phyloP scores from a whole-genome alignment of 2,113 vertebrate genomes.

The Pachypanchax playfairii region DNA sequence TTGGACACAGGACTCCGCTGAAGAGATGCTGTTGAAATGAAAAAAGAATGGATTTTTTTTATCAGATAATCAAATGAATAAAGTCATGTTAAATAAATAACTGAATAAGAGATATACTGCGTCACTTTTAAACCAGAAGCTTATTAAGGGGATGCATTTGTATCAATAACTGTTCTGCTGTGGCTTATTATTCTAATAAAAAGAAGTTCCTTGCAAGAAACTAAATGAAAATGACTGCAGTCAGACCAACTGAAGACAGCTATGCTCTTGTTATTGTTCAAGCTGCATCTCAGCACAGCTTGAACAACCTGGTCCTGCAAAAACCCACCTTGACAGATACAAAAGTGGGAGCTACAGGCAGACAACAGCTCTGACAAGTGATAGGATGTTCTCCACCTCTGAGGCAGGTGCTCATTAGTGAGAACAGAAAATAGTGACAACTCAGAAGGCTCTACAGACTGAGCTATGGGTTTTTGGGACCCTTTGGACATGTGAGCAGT shows the following conservation, averaged over 20 bases:
- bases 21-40: constrained; percentile 22
- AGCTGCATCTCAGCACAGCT: neutral
- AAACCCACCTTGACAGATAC: constrained; percentile 57
- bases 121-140: constrained; percentile 32
- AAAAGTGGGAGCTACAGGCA: constrained; percentile 21
- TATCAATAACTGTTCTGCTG: constrained; percentile 37
- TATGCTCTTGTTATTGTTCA: constrained; percentile 15
- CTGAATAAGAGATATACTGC: constrained; percentile 31
- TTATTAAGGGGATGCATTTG: constrained; percentile 51
- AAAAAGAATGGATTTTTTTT: neutral
- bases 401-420: constrained; percentile 49
- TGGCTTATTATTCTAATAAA: constrained; percentile 38
- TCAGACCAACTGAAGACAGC: constrained; percentile 20
- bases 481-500: constrained; percentile 3
- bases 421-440: constrained; percentile 33
- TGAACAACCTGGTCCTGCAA: constrained; percentile 2
- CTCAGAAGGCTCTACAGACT: constrained; percentile 33
- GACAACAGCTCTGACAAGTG: constrained; percentile 49
- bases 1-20: constrained; percentile 10
- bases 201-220: constrained; percentile 30
- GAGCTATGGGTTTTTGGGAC: neutral
- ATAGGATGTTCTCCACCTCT: constrained; percentile 41
- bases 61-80: constrained; percentile 39
- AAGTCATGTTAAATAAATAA: constrained; percentile 38
- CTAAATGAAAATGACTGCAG: constrained; percentile 27